Evolutionary conservation across 2,888 invertebrate species (phyloP), one percentile per base, ranked within the genome.

Genomic region (Pyralis farinalis): DNA sequence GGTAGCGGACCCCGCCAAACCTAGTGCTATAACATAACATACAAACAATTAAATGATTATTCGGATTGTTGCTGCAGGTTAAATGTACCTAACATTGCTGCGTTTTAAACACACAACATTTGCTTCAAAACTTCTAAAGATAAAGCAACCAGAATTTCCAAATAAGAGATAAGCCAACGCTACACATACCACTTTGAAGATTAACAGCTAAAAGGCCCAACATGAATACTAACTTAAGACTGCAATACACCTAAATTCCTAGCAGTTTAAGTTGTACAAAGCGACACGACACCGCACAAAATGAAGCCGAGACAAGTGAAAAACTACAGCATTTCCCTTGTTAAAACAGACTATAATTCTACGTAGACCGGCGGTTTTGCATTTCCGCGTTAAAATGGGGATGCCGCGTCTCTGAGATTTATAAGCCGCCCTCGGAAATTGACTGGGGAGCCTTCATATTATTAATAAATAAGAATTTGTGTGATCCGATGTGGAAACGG

Each of bases 321-420:
- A 84, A 84, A 84, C 70, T 79, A 71, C 71, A 63, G 58, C 74
- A 83, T 83, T 85, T 84, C 84, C 82, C 74, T 65, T 69, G 77
- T 72, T 76, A 75, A 76, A 81, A 72, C 72, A 74, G 67, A 58
- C 72, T 65, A 82, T 83, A 83, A 80, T 70, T 84, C 75, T 67
- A 42, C 40, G 40, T 40, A 49, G 37, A 38, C 63, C 60, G 74
- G 69, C 61, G 68, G 68, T 69, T 71, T 68, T 77, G 80, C 74
- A 82, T 82, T 84, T 84, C 84, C 85, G 65, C 52, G 60, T 49
- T 50, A 67, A 65, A 73, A 77, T 73, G 76, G 68, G 66, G 16
- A 60, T 58, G 68, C 64, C 73, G 71, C 62, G 65, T 77, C 81
- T 77, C 55, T 46, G 63, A 75, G 79, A 84, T 83, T 85, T 84